Conservation (phyloP, 35 echinoderm and acorn worm species). For the Ptychodera flava region DNA sequence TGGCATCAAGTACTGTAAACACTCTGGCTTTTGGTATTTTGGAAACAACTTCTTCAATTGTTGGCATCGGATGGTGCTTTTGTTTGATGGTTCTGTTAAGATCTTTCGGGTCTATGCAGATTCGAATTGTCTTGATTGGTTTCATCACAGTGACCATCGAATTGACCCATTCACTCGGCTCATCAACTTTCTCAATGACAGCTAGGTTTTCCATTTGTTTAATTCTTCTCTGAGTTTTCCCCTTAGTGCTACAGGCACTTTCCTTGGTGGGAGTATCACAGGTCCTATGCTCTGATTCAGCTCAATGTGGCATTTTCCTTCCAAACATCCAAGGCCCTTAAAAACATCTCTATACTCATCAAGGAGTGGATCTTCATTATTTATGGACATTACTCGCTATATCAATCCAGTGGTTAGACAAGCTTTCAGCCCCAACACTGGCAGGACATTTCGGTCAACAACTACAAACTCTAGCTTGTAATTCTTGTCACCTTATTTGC, state of each 20-base stretch:
- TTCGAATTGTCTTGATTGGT: neutral
- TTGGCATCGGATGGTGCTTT: slow-evolving; percentile 45
- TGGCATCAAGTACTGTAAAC: slow-evolving; percentile 49
- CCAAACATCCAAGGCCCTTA: slow-evolving; percentile 32
- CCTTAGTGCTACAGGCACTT: slow-evolving; percentile 19
- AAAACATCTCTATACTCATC: slow-evolving; percentile 33
- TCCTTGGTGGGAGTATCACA: neutral
- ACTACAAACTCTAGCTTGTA: too few species aligned
- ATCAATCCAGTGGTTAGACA: too few species aligned
- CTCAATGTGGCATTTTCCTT: slow-evolving; percentile 4
- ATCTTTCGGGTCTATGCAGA: too few species aligned
- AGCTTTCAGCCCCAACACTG: neutral
- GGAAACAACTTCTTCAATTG: slow-evolving; percentile 34
- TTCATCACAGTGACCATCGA: slow-evolving; percentile 34
- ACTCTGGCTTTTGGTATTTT: slow-evolving; percentile 23
- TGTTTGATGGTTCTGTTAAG: slow-evolving; percentile 34
- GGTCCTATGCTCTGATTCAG: neutral
- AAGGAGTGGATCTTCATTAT: too few species aligned
- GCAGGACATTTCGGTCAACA: slow-evolving; percentile 3
- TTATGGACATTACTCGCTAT: too few species aligned
- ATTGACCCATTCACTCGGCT: too few species aligned
- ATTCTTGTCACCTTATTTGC: neutral
- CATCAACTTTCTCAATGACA: slow-evolving; percentile 13
- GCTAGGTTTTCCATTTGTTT: slow-evolving; percentile 7
- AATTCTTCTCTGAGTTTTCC: slow-evolving; percentile 16